These are phyloP conservation scores for Ondatra zibethicus DNA, from an alignment of 2,113 vertebrate species.

Conservation along the genomic window DNA sequence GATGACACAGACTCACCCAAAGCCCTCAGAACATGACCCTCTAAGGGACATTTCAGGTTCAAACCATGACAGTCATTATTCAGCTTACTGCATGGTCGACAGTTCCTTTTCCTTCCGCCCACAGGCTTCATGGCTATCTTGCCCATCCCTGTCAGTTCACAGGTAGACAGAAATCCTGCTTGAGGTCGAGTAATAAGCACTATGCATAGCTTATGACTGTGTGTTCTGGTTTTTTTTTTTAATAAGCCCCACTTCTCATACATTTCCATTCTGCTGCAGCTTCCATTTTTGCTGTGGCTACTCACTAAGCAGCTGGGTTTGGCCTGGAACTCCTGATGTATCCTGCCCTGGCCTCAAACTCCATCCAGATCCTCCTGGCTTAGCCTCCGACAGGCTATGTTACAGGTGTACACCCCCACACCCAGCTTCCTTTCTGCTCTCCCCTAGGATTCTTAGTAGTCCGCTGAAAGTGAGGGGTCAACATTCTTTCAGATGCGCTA, in stretches of 20 bases:
- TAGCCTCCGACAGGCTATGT: neutral
- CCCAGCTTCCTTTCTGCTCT: neutral
- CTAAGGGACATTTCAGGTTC: neutral
- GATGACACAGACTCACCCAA: neutral
- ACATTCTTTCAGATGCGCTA: neutral
- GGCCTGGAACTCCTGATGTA: neutral
- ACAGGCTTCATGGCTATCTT: neutral
- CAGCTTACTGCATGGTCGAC: neutral
- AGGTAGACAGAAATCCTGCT: neutral
- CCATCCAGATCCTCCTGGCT: too few species aligned
- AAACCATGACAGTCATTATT: neutral
- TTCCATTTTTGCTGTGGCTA: neutral
- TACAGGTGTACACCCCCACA: neutral
- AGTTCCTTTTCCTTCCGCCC: neutral
- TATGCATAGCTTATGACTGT: accelerated
- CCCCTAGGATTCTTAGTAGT: neutral
- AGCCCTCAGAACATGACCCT: neutral
- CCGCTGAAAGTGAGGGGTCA: neutral
- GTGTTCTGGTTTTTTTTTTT: neutral
- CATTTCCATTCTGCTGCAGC: neutral
- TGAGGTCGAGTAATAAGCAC: neutral
- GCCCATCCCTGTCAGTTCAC: neutral
- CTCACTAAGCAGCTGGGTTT: neutral
- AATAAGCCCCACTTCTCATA: neutral
- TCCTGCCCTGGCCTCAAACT: neutral